Conservation (phyloP, 2,888 invertebrate species). For the Copidosoma aretas region DNA sequence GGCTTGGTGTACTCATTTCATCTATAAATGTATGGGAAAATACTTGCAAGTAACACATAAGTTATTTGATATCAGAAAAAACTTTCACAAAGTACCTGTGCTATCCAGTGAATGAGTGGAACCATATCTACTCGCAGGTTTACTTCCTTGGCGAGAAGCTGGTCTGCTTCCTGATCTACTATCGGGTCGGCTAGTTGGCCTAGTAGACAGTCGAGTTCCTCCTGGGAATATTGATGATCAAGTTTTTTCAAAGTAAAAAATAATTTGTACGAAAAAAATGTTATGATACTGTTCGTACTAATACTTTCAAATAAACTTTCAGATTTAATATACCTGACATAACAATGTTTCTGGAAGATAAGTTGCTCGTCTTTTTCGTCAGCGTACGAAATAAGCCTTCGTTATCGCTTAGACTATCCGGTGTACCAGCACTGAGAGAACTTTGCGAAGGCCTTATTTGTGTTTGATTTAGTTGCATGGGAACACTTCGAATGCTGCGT, state of each 20-base stretch:
- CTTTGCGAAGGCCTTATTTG: slow-evolving; percentile 75
- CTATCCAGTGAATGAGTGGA: slow-evolving; percentile 90
- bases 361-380: slow-evolving; percentile 75
- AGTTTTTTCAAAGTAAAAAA: no score
- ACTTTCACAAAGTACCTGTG: slow-evolving; percentile 69
- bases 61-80: background rate
- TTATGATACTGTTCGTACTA: no score
- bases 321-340: slow-evolving; percentile 69
- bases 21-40: slow-evolving; percentile 62
- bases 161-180: slow-evolving; percentile 84
- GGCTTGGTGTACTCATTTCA: slow-evolving; percentile 77
- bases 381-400: slow-evolving; percentile 77
- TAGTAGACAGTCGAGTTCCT: slow-evolving; percentile 67
- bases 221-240: slow-evolving; percentile 58
- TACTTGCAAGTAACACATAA: background rate
- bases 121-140: slow-evolving; percentile 92
- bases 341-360: slow-evolving; percentile 69
- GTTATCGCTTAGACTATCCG: slow-evolving; percentile 87
- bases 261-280: no score
- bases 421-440: slow-evolving; percentile 84
- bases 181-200: slow-evolving; percentile 78
- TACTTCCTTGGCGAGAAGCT: slow-evolving; percentile 84
- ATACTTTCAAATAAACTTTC: background rate
- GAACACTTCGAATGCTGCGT: slow-evolving; percentile 88
- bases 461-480: slow-evolving; percentile 74